Base-by-base conservation (phyloP, 2,888 invertebrate species). In the Uloborus plumipes region DNA sequence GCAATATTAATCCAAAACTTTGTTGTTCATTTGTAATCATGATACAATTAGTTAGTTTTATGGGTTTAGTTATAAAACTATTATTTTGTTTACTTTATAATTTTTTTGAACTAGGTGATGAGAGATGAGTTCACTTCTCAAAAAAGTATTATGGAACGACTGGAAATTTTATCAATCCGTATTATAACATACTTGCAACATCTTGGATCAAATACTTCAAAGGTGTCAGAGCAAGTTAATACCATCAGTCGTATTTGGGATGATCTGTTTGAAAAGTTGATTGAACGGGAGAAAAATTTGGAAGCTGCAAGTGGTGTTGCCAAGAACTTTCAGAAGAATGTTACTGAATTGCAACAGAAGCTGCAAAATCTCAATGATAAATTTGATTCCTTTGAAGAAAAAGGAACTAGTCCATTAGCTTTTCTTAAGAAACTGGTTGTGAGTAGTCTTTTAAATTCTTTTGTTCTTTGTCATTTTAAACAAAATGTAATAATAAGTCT, bases 281-380 rank as follows among this genome's bases (percentile, higher is more conserved):
- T 95, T 87, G 94, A 96, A 86, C 93, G 97, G 18, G 96, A 96
- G 0, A 93, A 93, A 59, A 94, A 94, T 84, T 90, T 97, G 9
- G 96, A 96, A 79, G 96, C 96, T 1, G 96, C 97, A 0, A 96
- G 95, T 4, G 97, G 96, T 87, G 95, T 96, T 14, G 95, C 96
- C 71, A 93, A 95, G 80, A 96, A 97, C 89, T 97, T 98, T 89
- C 96, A 97, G 89, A 95, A 95, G 0, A 94, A 94, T 2, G 91
- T 97, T 6, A 92, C 94, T 78, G 92, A 96, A 1, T 90, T 98
- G 11, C 92, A 94, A 20, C 95, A 95, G 88, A 96, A 96, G 22
- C 89, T 98, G 65, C 94, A 95, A 88, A 93, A 92, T 84, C 95
- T 97, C 86, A 93, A 93, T 58, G 97, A 97, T 87, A 94, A 94